phyloP scores from a whole-genome alignment of 2,888 invertebrate species.

The Heliconius ismenius region DNA sequence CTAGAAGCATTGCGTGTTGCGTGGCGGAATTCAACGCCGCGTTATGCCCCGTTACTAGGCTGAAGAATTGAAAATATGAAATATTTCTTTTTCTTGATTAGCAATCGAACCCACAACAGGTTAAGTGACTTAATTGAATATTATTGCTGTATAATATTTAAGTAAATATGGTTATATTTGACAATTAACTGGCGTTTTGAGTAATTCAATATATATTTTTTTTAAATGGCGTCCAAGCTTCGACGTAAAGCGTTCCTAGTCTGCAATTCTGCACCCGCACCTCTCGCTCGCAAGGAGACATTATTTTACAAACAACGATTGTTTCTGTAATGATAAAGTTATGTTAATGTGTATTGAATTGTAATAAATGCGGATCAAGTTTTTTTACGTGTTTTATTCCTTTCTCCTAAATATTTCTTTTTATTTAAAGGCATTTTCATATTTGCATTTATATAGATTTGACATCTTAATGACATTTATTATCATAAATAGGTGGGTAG shows the following conservation, averaged over 20 bases:
- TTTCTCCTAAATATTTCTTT: not conserved
- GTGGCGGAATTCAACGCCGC: too few relatives aligned
- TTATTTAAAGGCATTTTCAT: too few relatives aligned
- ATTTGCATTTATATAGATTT: too few relatives aligned
- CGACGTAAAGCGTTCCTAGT: slow-evolving; percentile 24
- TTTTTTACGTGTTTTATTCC: slow-evolving; percentile 57
- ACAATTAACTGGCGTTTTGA: not conserved
- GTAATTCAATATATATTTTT: not conserved
- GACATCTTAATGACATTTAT: not conserved
- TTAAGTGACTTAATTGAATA: too few relatives aligned
- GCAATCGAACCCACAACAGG: too few relatives aligned
- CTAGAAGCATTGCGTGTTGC: too few relatives aligned
- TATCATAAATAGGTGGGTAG: not conserved
- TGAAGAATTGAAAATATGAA: too few relatives aligned
- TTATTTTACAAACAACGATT: slow-evolving; percentile 53
- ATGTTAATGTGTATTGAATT: slow-evolving; percentile 74
- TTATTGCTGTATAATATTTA: too few relatives aligned
- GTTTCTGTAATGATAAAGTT: slow-evolving; percentile 63
- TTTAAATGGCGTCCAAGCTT: not conserved
- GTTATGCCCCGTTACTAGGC: too few relatives aligned
- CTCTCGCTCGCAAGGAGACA: slow-evolving; percentile 52
- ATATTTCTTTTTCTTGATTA: too few relatives aligned
- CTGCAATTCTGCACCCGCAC: slow-evolving; percentile 31
- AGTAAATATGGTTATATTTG: too few relatives aligned
- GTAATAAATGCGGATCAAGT: slow-evolving; percentile 74